Conservation (phyloP, 2,888 invertebrate species). For the Sarcophaga carnaria region DNA sequence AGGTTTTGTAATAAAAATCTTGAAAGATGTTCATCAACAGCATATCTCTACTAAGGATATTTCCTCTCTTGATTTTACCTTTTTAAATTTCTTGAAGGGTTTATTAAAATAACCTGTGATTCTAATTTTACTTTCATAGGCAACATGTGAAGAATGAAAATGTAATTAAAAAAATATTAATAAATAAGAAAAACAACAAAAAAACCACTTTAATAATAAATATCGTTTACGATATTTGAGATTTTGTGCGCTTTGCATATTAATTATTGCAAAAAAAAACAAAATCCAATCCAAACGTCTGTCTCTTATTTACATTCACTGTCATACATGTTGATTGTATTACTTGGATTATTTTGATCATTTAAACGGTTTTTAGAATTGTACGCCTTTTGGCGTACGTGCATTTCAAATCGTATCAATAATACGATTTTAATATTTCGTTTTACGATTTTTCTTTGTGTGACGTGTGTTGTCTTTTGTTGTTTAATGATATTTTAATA, state of each 20-base stretch:
- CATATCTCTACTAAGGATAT: no score
- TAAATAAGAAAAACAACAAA: neutral
- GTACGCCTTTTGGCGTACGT: conserved; percentile 66
- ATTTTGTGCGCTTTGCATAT: conserved; percentile 61
- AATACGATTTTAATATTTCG: neutral
- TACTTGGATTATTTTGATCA: neutral
- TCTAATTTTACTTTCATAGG: conserved; percentile 30
- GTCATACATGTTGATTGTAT: neutral
- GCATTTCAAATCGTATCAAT: conserved; percentile 44
- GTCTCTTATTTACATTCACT: no score
- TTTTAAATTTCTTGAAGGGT: conserved; percentile 28
- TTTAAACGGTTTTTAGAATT: conserved; percentile 2
- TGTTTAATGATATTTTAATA: neutral
- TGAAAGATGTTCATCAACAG: neutral
- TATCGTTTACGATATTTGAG: conserved; percentile 44
- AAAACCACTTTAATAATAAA: conserved; percentile 57
- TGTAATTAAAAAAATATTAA: neutral
- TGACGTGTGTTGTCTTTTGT: conserved; percentile 2
- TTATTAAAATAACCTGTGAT: neutral
- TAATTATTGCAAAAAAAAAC: conserved; percentile 47
- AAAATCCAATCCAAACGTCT: conserved; percentile 55
- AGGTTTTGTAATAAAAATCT: conserved; percentile 12
- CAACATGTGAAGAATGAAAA: neutral
- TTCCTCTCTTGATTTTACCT: no score
- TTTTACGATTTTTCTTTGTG: neutral